phyloP scores from a whole-genome alignment of 92 coral and sea anemone genomes.

The Epizoanthus rinbou region DNA sequence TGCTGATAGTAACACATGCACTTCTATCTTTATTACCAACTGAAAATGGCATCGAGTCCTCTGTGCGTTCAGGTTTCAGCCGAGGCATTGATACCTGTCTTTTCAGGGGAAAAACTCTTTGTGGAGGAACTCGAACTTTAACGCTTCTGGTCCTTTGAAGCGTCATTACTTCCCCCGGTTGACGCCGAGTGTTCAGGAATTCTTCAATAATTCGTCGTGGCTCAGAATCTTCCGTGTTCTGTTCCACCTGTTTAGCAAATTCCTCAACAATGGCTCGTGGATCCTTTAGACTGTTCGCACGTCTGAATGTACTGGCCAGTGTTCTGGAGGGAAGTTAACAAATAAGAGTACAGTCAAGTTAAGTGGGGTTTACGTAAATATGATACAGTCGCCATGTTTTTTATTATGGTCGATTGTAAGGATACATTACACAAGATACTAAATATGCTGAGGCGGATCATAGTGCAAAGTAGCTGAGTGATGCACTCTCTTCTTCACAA shows the following conservation, averaged over 20 bases:
- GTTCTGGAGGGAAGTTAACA: background rate
- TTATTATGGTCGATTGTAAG: no score
- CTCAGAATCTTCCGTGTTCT: slow-evolving; percentile 59
- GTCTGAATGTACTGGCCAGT: slow-evolving; percentile 66
- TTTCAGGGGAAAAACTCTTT: background rate
- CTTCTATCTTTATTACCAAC: slow-evolving; percentile 9
- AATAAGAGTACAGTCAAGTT: background rate
- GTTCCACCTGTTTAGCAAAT: slow-evolving; percentile 53
- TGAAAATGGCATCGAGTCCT: slow-evolving; percentile 4
- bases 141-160: slow-evolving; percentile 23
- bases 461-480: no score
- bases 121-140: background rate
- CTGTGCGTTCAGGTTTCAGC: background rate
- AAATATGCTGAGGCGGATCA: no score
- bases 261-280: slow-evolving; percentile 64
- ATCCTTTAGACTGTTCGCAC: slow-evolving; percentile 44
- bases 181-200: slow-evolving; percentile 55
- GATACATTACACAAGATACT: no score
- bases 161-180: background rate
- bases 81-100: slow-evolving; percentile 16
- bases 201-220: slow-evolving; percentile 69
- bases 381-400: no score
- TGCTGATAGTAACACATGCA: background rate
- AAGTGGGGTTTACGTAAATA: no score
- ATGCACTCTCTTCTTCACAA: no score